phyloP scores from a whole-genome alignment of 2,888 invertebrate genomes.

The Cryptus armator region DNA sequence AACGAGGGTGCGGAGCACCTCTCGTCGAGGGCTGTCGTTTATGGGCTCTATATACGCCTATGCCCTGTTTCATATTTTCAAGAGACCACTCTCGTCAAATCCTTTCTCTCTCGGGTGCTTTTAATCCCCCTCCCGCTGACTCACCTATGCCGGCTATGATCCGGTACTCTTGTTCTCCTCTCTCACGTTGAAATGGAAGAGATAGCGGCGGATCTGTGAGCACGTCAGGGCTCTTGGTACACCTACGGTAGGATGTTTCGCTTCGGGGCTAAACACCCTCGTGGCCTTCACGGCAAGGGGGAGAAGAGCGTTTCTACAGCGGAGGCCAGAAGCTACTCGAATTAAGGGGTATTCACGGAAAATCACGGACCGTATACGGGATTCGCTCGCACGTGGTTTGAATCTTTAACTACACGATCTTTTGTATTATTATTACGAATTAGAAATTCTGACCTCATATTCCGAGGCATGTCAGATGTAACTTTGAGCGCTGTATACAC shows the following conservation, averaged over 20 bases:
- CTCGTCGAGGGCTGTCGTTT: conserved; percentile 25
- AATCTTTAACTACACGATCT: conserved; percentile 53
- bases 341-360: conserved; percentile 78
- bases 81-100: conserved; percentile 69
- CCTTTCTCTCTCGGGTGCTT: conserved; percentile 45
- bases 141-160: not conserved
- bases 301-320: conserved; percentile 32
- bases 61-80: conserved; percentile 76
- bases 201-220: conserved; percentile 34
- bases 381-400: conserved; percentile 38
- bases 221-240: conserved; percentile 4
- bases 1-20: not conserved
- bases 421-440: conserved; percentile 17
- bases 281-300: conserved; percentile 51
- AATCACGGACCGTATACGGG: conserved; percentile 70
- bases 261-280: conserved; percentile 71
- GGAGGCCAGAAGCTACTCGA: conserved; percentile 70
- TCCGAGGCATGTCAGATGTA: not conserved
- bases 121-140: not conserved
- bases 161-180: conserved; percentile 8
- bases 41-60: conserved; percentile 60
- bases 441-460: conserved; percentile 34
- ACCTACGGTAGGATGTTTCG: conserved; percentile 54
- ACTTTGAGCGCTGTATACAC: not conserved
- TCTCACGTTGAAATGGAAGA: conserved; percentile 10